These are phyloP conservation scores for Festucalex cinctus DNA, from an alignment of 2,113 vertebrate species.

Conservation along the genomic window DNA sequence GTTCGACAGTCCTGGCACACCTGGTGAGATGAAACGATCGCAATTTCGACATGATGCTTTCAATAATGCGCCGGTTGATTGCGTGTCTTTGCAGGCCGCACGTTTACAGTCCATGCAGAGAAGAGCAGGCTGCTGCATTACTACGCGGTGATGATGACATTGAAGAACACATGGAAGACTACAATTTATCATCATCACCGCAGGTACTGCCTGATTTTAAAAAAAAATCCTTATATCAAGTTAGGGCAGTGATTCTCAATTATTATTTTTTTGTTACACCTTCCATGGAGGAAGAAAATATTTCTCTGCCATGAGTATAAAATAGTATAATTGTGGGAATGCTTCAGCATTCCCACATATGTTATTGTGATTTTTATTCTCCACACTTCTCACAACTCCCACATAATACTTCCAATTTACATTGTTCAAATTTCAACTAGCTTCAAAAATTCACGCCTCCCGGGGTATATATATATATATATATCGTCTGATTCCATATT, in stretches of 20 bases:
- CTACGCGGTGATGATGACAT: slow-evolving; percentile 31
- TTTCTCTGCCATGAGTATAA: no score
- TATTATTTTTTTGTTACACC: no score
- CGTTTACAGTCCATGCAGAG: slow-evolving; percentile 37
- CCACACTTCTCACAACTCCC: no score
- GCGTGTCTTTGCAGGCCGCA: slow-evolving; percentile 58
- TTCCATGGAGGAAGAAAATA: no score
- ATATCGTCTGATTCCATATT: no score
- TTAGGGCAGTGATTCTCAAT: background rate
- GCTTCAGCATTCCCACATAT: no score
- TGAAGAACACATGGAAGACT: slow-evolving; percentile 5
- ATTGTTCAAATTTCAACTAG: no score
- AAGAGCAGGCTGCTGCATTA: slow-evolving; percentile 56
- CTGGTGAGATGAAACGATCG: slow-evolving; percentile 52
- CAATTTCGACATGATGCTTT: background rate
- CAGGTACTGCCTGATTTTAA: slow-evolving; percentile 50
- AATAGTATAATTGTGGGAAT: no score
- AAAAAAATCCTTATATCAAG: background rate
- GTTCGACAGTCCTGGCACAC: slow-evolving; percentile 68
- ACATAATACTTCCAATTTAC: no score
- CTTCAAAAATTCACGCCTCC: no score
- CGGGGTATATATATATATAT: no score
- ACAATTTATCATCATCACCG: slow-evolving; percentile 29
- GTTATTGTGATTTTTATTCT: no score
- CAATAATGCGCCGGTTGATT: background rate